These are phyloP conservation scores for Scaptomyza flava DNA, from an alignment of 2,888 invertebrate genomes.

Conservation along the genomic window DNA sequence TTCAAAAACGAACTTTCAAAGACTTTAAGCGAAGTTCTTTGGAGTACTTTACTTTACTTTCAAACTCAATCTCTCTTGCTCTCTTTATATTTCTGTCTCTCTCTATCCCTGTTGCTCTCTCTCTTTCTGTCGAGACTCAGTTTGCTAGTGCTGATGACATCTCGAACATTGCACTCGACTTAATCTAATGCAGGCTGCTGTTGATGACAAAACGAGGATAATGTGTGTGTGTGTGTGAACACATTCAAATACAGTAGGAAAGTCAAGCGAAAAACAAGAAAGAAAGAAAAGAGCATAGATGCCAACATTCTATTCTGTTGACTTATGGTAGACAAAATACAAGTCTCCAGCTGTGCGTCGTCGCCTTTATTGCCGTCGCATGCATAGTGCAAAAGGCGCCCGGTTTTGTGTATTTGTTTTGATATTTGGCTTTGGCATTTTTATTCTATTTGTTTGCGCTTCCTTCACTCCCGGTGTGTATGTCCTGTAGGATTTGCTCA, in stretches of 20 bases:
- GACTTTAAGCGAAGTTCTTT: no score
- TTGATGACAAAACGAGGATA: conserved; percentile 60
- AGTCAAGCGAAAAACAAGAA: neutral
- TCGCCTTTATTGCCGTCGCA: conserved; percentile 49
- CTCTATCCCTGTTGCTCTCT: neutral
- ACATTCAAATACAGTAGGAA: neutral
- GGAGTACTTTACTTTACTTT: no score
- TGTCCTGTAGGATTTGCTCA: conserved; percentile 16
- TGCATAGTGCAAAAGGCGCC: conserved; percentile 36
- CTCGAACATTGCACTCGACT: conserved; percentile 56
- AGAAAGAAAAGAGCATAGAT: neutral
- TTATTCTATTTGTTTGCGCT: neutral
- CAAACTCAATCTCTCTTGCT: neutral
- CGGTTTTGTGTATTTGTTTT: conserved; percentile 21
- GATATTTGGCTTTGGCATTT: neutral
- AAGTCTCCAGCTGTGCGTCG: conserved; percentile 69
- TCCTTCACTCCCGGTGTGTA: neutral
- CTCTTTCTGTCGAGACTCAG: neutral
- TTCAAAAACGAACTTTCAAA: no score
- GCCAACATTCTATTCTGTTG: conserved; percentile 51
- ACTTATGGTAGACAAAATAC: conserved; percentile 79
- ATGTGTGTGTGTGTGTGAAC: neutral
- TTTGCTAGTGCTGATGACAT: conserved; percentile 69
- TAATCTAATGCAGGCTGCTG: conserved; percentile 60
- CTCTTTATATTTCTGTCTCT: conserved; percentile 19